Evolutionary conservation across 2,888 invertebrate species (phyloP).

Genomic region (Pristionchus maxplancki): DNA sequence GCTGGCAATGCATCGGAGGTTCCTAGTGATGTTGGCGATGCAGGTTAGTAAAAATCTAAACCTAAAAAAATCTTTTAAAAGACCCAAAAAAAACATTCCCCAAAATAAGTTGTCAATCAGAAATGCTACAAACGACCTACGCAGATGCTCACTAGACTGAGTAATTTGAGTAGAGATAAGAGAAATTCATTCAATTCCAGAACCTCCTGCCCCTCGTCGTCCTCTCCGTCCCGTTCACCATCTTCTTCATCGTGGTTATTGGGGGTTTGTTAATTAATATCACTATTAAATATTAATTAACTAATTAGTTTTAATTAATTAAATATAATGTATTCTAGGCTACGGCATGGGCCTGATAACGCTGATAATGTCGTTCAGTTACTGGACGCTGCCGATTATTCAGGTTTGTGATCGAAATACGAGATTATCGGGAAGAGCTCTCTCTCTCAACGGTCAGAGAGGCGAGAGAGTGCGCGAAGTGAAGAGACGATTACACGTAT

Average conservation of each 20-base stretch:
- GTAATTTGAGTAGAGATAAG: too few relatives aligned
- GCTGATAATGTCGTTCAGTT: neutral
- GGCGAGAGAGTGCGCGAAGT: too few relatives aligned
- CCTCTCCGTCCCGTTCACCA: neutral
- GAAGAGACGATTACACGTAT: too few relatives aligned
- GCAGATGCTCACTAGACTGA: too few relatives aligned
- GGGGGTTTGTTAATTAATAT: neutral
- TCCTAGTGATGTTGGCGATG: neutral
- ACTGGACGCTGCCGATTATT: conserved; percentile 31
- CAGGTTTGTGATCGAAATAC: too few relatives aligned
- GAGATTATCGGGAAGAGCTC: too few relatives aligned
- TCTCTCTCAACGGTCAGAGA: too few relatives aligned
- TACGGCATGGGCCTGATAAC: neutral
- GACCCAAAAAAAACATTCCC: too few relatives aligned
- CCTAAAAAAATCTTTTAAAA: neutral
- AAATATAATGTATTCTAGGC: neutral
- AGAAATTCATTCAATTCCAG: neutral
- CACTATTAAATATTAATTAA: neutral
- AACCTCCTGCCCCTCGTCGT: neutral
- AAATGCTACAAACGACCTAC: too few relatives aligned
- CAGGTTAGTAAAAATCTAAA: too few relatives aligned
- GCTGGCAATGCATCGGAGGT: neutral
- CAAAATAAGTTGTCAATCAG: too few relatives aligned
- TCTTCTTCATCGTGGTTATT: conserved; percentile 7
- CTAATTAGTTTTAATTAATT: neutral